Evolutionary conservation across 92 coral and sea anemone genomes (phyloP).

Genomic region (Epizoanthus illoricatus): DNA sequence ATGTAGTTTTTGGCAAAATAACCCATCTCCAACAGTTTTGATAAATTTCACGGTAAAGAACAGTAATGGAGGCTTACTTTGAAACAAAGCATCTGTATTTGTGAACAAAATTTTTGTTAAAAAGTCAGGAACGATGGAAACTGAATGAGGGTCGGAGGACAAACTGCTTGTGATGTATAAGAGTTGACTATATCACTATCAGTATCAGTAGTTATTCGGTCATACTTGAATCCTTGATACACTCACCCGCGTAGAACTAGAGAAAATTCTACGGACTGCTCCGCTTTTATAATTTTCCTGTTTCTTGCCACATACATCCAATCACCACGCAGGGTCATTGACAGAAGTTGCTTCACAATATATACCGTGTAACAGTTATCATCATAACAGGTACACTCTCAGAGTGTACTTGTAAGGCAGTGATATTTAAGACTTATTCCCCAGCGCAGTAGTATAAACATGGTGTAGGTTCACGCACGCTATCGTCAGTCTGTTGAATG

Average conservation of each 20-base stretch:
- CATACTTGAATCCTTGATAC: not conserved
- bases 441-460: not conserved
- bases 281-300: constrained; percentile 18
- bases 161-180: not conserved
- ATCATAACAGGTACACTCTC: not conserved
- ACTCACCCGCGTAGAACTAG: constrained; percentile 42
- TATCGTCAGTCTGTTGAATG: not conserved
- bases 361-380: not conserved
- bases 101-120: too few species aligned
- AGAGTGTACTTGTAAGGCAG: not conserved
- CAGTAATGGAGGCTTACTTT: too few species aligned
- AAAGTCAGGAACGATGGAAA: too few species aligned
- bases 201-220: not conserved
- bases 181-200: not conserved
- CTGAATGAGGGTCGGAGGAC: too few species aligned
- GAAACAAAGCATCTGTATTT: too few species aligned
- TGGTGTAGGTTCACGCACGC: not conserved
- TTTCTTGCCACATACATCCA: constrained; percentile 34
- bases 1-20: too few species aligned
- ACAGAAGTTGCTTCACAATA: not conserved
- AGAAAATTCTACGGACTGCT: constrained; percentile 28
- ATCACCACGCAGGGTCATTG: constrained; percentile 35
- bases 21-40: too few species aligned
- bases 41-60: too few species aligned
- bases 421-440: not conserved